Evolutionary conservation across 2,888 invertebrate genomes (phyloP).

Genomic region (Cyrtodaria siliqua): DNA sequence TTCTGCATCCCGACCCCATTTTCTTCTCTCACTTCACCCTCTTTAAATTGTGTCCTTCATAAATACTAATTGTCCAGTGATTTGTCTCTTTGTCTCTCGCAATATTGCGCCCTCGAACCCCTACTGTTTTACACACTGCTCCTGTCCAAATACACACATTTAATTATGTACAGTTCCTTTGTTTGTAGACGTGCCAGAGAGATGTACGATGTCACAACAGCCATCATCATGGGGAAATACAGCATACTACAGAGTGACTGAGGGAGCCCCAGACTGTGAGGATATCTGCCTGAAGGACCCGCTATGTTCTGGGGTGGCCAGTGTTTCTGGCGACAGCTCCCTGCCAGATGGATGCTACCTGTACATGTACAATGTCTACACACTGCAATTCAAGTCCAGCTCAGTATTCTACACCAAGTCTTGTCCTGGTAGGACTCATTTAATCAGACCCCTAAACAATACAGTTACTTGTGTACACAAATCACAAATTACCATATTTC

Average conservation of each 20-base stretch:
- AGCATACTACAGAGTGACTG: conserved; percentile 11
- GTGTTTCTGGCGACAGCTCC: neutral
- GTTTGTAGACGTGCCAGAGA: neutral
- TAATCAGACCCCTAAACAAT: too few relatives aligned
- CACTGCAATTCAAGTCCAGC: neutral
- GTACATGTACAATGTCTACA: conserved; percentile 12
- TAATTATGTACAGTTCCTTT: too few relatives aligned
- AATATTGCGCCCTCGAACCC: too few relatives aligned
- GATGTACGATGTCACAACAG: conserved; percentile 4
- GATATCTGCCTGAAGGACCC: conserved; percentile 15
- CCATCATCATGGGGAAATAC: conserved; percentile 1
- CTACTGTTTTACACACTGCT: too few relatives aligned
- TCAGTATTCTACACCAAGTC: conserved; percentile 9
- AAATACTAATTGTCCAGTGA: too few relatives aligned
- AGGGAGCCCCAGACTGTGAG: neutral
- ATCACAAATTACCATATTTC: too few relatives aligned
- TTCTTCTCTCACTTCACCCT: too few relatives aligned
- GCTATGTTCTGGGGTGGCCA: conserved; percentile 2
- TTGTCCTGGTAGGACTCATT: conserved; percentile 26
- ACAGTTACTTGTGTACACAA: too few relatives aligned
- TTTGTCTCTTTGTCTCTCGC: too few relatives aligned
- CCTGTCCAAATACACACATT: too few relatives aligned
- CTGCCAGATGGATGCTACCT: conserved; percentile 18
- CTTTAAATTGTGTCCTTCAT: too few relatives aligned
- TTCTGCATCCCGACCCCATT: too few relatives aligned